A percentile compares a stretch with the other conserved stretches of the same genome.
phyloP scores from a whole-genome alignment of 2,113 vertebrate genomes.

The Propithecus coquereli region DNA sequence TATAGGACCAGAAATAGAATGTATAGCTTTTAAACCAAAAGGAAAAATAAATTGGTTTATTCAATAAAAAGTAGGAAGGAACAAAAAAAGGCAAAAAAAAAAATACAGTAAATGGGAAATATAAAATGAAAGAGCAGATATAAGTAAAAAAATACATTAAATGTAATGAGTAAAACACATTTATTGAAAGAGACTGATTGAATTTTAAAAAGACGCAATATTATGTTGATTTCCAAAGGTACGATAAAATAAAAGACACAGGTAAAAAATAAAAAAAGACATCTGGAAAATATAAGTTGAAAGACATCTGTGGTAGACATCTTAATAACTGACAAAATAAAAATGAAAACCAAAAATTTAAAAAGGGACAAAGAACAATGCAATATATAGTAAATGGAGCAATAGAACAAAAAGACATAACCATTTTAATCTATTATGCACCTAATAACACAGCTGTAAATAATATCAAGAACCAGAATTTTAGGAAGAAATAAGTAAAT shows the following conservation, averaged over 20 bases:
- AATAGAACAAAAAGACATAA: neutral
- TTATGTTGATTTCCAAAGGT: neutral
- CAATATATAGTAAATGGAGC: neutral
- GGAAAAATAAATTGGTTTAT: neutral
- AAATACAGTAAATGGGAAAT: neutral
- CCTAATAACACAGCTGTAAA: neutral
- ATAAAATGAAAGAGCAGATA: neutral
- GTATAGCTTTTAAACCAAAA: neutral
- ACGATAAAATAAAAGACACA: neutral
- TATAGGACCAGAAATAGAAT: neutral
- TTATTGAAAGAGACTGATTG: neutral
- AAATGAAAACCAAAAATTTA: neutral
- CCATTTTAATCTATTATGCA: neutral
- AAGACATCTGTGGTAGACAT: neutral
- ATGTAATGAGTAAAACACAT: neutral
- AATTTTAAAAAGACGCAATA: neutral
- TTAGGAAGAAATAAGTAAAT: neutral
- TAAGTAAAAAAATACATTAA: neutral
- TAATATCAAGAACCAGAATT: neutral
- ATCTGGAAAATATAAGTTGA: constrained; percentile 2
- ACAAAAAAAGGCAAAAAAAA: neutral
- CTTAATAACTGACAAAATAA: constrained; percentile 24
- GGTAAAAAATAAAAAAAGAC: neutral
- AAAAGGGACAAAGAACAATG: neutral
- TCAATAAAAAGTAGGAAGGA: neutral